phyloP scores from a whole-genome alignment of 2,113 vertebrate genomes.

The Aythya baeri region DNA sequence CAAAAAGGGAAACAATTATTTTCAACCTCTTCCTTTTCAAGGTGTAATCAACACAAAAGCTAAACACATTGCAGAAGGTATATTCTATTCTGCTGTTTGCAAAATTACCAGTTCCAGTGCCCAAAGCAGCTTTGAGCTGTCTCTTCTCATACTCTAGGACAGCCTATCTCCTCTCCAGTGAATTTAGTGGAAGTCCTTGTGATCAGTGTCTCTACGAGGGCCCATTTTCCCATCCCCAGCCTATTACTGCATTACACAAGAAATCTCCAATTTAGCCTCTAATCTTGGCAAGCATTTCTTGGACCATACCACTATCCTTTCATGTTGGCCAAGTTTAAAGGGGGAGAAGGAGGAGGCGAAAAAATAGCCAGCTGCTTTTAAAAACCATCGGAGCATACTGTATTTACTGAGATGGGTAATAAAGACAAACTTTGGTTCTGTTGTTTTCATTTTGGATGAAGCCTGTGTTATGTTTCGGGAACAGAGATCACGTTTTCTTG shows the following conservation, averaged over 20 bases:
- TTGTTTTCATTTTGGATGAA: constrained; percentile 29
- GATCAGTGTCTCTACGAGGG: background rate
- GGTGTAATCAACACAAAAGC: background rate
- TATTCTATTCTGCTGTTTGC: background rate
- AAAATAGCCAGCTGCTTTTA: constrained; percentile 63
- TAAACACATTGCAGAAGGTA: rapidly evolving
- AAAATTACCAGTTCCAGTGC: background rate
- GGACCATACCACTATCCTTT: background rate
- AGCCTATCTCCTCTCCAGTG: background rate
- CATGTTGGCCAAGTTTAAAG: constrained; percentile 65
- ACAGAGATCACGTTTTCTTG: background rate
- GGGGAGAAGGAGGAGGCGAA: constrained; percentile 58
- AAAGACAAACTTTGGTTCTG: background rate
- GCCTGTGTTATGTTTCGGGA: constrained; percentile 8
- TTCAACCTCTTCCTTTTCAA: background rate
- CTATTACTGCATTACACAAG: constrained; percentile 28
- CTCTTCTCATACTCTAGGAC: background rate
- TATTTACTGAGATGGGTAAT: constrained; percentile 5
- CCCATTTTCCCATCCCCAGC: background rate
- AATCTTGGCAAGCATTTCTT: constrained; percentile 71
- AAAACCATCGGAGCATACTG: constrained; percentile 52
- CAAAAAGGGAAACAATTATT: background rate
- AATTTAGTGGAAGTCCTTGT: background rate
- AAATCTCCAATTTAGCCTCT: constrained; percentile 54
- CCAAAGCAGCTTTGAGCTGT: background rate